Evolutionary conservation across 2,888 invertebrate genomes (phyloP), one percentile per base, ranked within the genome.

Genomic region (Andrena haemorrhoa): DNA sequence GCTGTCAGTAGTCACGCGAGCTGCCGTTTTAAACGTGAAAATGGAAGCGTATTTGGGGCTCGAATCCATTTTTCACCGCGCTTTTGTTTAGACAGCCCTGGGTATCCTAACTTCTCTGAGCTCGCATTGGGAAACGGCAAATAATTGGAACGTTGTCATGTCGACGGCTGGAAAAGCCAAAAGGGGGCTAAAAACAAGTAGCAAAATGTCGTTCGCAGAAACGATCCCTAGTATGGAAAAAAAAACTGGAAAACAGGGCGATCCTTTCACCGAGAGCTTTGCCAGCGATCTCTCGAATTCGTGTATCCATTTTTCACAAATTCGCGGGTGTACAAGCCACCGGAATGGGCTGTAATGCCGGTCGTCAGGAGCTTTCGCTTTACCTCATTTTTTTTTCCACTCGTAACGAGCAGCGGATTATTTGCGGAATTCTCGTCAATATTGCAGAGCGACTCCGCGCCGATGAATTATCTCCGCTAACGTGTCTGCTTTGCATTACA

Each of bases 91-190:
- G 23, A 10, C 10, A 56, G 23, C 8, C 0, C 23, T 56, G 10
- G 56, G 23, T 56, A 10, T 56, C 1, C 10, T 20, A 56, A 60
- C 31, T 31, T 20, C n/a, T 49, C 12, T 12, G 58, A 26, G 51
- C 16, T 41, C 16, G 23, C 51, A 53, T 63, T 63, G 31, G 7
- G 33, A 20, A 69, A 47, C 53, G 10, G 51, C 16, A 29, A 75
- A 49, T 69, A 75, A 79, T 75, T 64, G 58, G 69, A 16, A 56
- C 64, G 29, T 63, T 20, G 49, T 51, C 26, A 8, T 60, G 16
- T 6, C 29, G 51, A 66, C 49, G 20, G 29, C 33, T 58, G 49
- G 49, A 66, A 8, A 47, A n/a, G 53, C 4, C 10, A 16, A 23
- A 47, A 20, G 26, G 41, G 26, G 26, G 26, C 0, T 1, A n/a